phyloP scores from a whole-genome alignment of 2,888 invertebrate genomes.

The Orthonychiurus folsomi region DNA sequence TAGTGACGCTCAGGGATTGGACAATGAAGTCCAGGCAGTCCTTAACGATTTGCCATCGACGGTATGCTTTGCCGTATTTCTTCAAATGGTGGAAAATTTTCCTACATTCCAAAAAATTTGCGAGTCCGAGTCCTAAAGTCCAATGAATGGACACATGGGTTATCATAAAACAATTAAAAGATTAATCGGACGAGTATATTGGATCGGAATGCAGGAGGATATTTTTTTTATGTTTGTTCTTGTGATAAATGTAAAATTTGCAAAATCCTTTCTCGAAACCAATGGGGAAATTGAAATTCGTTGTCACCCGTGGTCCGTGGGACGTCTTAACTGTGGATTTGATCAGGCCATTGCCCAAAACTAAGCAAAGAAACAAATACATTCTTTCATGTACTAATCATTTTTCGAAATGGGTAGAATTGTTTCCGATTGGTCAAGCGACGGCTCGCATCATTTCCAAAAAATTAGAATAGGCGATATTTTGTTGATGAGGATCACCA shows the following conservation, averaged over 20 bases:
- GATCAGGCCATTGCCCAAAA: conserved; percentile 17
- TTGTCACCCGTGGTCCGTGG: conserved; percentile 13
- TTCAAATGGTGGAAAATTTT: conserved; percentile 5
- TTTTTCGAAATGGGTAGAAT: conserved; percentile 26
- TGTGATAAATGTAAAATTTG: too few relatives aligned
- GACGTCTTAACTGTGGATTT: conserved; percentile 20
- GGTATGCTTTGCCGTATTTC: conserved; percentile 8
- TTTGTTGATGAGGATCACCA: conserved; percentile 29
- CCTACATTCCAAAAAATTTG: conserved; percentile 17
- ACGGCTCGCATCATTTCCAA: conserved; percentile 15
- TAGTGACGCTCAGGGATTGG: conserved; percentile 1
- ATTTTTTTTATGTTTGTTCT: too few relatives aligned
- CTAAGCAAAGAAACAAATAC: conserved; percentile 13
- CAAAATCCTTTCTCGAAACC: conserved; percentile 17
- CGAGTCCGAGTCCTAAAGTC: conserved; percentile 13
- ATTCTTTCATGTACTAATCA: conserved; percentile 27
- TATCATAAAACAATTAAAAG: conserved; percentile 16
- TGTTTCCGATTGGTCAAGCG: conserved; percentile 25
- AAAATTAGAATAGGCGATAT: conserved; percentile 20
- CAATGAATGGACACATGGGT: conserved; percentile 25
- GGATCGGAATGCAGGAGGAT: conserved; percentile 17
- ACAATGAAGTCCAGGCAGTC: conserved; percentile 11
- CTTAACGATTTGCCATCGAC: conserved; percentile 9
- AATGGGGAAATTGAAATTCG: conserved; percentile 9
- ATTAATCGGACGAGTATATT: conserved; percentile 21